Base-by-base conservation (phyloP, 2,797 vertebrate genomes). In the Bucorvus abyssinicus region DNA sequence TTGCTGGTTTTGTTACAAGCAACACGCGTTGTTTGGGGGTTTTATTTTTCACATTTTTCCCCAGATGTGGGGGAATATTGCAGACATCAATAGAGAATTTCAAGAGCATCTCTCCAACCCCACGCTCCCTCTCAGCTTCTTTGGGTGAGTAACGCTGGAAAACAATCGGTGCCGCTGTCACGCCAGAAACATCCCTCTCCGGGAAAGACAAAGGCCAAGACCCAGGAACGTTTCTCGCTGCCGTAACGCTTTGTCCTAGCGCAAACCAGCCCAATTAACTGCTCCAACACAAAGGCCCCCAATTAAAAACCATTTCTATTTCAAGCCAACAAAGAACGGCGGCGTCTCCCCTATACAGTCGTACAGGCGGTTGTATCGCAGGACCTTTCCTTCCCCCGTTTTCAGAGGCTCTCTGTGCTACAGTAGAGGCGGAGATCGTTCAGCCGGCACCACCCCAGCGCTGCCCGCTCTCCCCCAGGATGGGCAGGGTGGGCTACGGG, bases 11-110 rank as follows among this genome's bases (percentile, higher is more conserved):
- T 23, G 42, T 24, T 65, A 64, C 50, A 78, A 69, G 26, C 27
- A 84, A 34, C 7, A 7, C 0, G 0, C 20, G 6, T 26, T 74
- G 18, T 15, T 50, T 17, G 4, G 5, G 6, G 5, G 23, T 78
- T 22, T 29, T 7, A 24, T 30, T 64, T 63, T 60, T 47, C 17
- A 2, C 4, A 32, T 40, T 61, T 65, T 77, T 61, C 19, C 38
- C 36, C 20, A 71, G 67, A 76, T 6, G 16, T 10, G n/a, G 21
- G 16, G 34, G 15, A 73, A 34, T 49, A 87, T 65, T 67, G 63
- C 49, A 71, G 44, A 23, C 14, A 63, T 55, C 10, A 68, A 82
- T 2, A 70, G 12, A 53, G 87, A 83, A 68, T 32, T 15, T 74
- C 56, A 55, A 49, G 84, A 45, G 15, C 7, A 32, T 10, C 57